Base-by-base conservation (phyloP, 2,888 invertebrate species). In the Tinea trinotella region DNA sequence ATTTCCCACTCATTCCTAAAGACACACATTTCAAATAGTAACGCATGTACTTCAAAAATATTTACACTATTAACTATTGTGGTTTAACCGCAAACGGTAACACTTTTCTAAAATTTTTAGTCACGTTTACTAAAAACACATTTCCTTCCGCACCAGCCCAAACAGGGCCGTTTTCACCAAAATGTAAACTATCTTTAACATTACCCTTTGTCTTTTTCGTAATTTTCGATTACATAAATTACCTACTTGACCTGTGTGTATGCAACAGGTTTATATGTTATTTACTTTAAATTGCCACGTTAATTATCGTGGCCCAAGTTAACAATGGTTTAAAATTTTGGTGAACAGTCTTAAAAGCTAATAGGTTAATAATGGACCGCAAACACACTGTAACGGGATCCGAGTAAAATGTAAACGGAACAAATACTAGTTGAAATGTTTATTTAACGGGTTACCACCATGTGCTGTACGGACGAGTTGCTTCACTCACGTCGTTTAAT, bases 401-500 rank as follows among this genome's bases (percentile, higher is more conserved):
- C 59, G 80, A 72, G 82, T 82, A 82, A 83, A 84, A 84, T 83
- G 76, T 80, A 70, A 77, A 79, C 82, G 80, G 74, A 74, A 80
- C 83, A 83, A 84, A 83, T 82, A 48, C 48, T 20, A 52, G 52
- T 24, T 50, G 20, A 17, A 18, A 13, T 71, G 77, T 83, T 81
- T 81, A 71, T 71, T 81, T 85, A 83, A 83, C 84, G 84, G 84
- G 62, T 59, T 60, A 59, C n/a, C 60, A 58, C 62, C 61, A 59
- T 63, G 57, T 56, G 53, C 53, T 36, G 50, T 55, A 55, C 48
- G 54, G 56, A 54, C 40, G 15, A 12, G 22, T 40, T 40, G 15
- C 22, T 40, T 30, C 4, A 30, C 4, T 30, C 9, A 30, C 30
- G 7, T 30, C 3, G n/a, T 30, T 30, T 30, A 30, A 7, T 4